Percentiles rank a stretch among this genome's conserved stretches.
Evolutionary conservation across 2,113 vertebrate species (phyloP).

Genomic region (Macquaria ambigua): DNA sequence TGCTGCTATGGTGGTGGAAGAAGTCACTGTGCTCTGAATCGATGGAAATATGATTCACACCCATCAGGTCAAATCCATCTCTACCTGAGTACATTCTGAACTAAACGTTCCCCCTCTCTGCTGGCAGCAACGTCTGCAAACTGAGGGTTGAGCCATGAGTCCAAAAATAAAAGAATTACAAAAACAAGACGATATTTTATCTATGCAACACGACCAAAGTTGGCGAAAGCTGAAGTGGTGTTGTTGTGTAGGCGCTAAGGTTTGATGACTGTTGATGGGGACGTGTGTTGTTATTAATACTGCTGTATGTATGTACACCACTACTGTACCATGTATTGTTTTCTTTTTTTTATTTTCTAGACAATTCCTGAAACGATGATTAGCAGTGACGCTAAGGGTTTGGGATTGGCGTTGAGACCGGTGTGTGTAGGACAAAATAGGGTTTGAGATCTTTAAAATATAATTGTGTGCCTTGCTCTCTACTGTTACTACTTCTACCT

Average conservation of each 20-base stretch:
- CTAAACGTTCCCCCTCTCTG: background rate
- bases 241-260: slow-evolving; percentile 86
- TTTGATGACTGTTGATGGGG: slow-evolving; percentile 82
- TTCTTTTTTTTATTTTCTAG: slow-evolving; percentile 61
- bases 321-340: slow-evolving; percentile 82
- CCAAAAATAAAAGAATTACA: background rate
- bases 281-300: slow-evolving; percentile 37
- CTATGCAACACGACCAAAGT: slow-evolving; percentile 93
- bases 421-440: slow-evolving; percentile 61
- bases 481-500: slow-evolving; percentile 89
- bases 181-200: slow-evolving; percentile 56
- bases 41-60: background rate
- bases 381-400: slow-evolving; percentile 49
- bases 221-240: slow-evolving; percentile 85
- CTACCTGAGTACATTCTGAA: background rate
- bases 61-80: background rate
- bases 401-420: slow-evolving; percentile 67
- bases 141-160: background rate
- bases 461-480: slow-evolving; percentile 95
- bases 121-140: background rate
- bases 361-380: slow-evolving; percentile 80
- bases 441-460: slow-evolving; percentile 83
- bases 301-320: slow-evolving; percentile 60
- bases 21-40: background rate
- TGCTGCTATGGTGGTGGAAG: background rate